Evolutionary conservation across 2,113 vertebrate species (phyloP), one percentile per base, ranked within the genome.

Genomic region (Ciconia boyciana): DNA sequence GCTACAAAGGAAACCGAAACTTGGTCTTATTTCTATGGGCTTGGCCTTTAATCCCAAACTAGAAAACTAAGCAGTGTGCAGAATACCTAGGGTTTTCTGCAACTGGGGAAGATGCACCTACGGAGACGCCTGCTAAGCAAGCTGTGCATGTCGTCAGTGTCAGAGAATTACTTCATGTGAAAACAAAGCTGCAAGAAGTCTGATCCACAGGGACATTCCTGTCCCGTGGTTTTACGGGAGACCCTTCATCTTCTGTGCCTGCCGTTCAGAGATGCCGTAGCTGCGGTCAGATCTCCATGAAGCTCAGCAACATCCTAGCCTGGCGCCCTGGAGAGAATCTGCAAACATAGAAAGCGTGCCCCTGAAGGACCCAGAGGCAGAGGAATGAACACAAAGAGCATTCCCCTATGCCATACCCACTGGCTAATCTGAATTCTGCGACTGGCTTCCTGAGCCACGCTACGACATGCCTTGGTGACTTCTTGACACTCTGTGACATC

Each of bases 331-430:
- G 7, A 43, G 55, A 34, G 44, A n/a, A 48, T 58, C 66, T 10
- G 1, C 49, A 51, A 8, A 28, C 1, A 2, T 10, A 34, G 51
- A 9, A n/a, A 31, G 14, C 1, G 0, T 48, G 44, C 26, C 81
- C 7, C 64, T 74, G 68, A 66, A 60, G 62, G 79, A 62, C 9
- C 4, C 52, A 31, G 43, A 83, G 68, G 52, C 52, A 39, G 70
- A 70, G 69, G 28, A n/a, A 18, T 11, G 34, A 49, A 25, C 29
- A 12, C 0, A 3, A 44, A 20, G 48, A 76, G 36, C 11, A 7
- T 87, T 87, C 34, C 62, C 68, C 18, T 41, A 34, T 46, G 83
- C n/a, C 5, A 6, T 60, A 39, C 19, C 34, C 7, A 3, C 46
- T 85, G 78, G 43, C 93, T 69, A 6, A 20, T 61, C 28, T 52